A percentile compares a stretch with the other conserved stretches of the same genome.
Evolutionary conservation across 2,113 vertebrate genomes (phyloP).

Genomic region (Cervus canadensis): DNA sequence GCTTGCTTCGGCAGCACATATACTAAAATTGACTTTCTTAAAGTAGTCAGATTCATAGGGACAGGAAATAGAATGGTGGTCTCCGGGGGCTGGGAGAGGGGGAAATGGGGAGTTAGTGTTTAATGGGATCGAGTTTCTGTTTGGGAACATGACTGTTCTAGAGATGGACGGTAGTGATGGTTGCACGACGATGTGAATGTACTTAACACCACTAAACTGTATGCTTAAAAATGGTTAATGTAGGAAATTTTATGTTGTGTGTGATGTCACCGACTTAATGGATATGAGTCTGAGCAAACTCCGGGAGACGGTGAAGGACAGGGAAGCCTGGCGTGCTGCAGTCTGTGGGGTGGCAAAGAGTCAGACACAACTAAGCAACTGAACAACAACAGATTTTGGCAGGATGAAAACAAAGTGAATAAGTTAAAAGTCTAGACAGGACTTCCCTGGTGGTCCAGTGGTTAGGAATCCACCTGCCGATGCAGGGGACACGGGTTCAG

Average conservation of each 20-base stretch:
- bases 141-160: not conserved
- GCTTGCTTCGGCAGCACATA: too few species aligned
- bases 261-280: not conserved
- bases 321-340: not conserved
- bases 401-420: not conserved
- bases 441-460: not conserved
- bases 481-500: not conserved
- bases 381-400: not conserved
- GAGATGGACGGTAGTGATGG: not conserved
- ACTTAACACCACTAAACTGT: not conserved
- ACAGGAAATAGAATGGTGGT: not conserved
- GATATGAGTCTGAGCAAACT: not conserved
- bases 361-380: not conserved
- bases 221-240: not conserved
- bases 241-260: not conserved
- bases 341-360: not conserved
- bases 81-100: accelerated
- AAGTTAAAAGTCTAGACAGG: not conserved
- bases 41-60: not conserved
- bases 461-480: not conserved
- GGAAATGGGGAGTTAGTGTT: not conserved
- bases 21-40: not conserved
- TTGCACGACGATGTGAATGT: accelerated
- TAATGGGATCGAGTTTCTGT: not conserved
- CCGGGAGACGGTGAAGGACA: not conserved